Percentiles rank a stretch among this genome's conserved stretches.
These are phyloP conservation scores for Mormyrus hasselquistii DNA, from an alignment of 2,797 vertebrate genomes.

Conservation along the genomic window DNA sequence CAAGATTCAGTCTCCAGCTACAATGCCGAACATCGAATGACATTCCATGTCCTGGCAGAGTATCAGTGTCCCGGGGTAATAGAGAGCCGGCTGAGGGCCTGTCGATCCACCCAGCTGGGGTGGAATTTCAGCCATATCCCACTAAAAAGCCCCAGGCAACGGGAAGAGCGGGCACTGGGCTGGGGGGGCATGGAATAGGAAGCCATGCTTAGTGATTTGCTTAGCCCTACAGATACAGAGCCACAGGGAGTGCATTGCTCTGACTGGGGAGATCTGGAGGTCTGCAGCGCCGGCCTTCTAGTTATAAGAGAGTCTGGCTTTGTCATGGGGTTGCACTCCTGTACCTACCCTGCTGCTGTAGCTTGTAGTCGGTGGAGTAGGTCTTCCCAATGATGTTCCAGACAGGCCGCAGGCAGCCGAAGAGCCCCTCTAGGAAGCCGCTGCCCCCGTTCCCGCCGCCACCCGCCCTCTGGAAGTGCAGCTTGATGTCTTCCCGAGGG, in stretches of 20 bases:
- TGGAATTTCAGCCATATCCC: conserved; percentile 10
- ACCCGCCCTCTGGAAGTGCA: conserved; percentile 85
- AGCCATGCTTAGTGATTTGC: not conserved
- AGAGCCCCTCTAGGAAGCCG: conserved; percentile 94
- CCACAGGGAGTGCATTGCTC: not conserved
- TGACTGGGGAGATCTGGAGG: not conserved
- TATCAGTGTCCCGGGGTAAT: conserved; percentile 11
- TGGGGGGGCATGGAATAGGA: not conserved
- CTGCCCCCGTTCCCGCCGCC: conserved; percentile 77
- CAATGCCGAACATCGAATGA: not conserved
- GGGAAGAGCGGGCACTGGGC: not conserved
- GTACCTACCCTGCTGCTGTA: conserved; percentile 87
- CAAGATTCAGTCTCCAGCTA: not conserved
- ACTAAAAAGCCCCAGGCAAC: not conserved
- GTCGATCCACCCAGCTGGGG: not conserved
- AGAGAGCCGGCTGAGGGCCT: not conserved
- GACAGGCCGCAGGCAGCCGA: conserved; percentile 89
- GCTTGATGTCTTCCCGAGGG: conserved; percentile 79
- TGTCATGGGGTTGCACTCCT: not conserved
- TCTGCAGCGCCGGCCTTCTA: not conserved
- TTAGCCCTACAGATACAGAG: not conserved
- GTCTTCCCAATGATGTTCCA: conserved; percentile 99
- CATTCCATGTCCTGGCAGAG: conserved; percentile 13
- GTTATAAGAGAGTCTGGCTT: not conserved
- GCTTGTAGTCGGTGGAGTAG: conserved; percentile 95